phyloP scores from a whole-genome alignment of 2,888 invertebrate genomes.

The Abrostola tripartita region DNA sequence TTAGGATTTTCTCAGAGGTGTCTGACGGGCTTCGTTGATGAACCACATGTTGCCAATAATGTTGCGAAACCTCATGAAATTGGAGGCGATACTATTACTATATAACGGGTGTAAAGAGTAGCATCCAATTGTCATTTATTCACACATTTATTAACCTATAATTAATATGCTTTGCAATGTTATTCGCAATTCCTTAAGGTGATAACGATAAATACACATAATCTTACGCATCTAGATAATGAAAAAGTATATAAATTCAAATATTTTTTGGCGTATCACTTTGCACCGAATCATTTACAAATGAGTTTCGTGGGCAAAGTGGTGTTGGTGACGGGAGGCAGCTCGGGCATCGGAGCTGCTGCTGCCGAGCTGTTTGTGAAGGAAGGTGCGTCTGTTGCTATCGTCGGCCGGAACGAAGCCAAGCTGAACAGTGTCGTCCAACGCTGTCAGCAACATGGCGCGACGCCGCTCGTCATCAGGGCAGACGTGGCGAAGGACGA shows the following conservation, averaged over 20 bases:
- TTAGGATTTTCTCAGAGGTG: too few species aligned
- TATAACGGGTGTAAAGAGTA: not conserved
- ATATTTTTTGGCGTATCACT: not conserved
- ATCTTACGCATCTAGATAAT: too few species aligned
- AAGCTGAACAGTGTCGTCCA: conserved; percentile 56
- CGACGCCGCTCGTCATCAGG: conserved; percentile 40
- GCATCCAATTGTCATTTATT: not conserved
- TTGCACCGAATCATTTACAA: not conserved
- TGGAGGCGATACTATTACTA: not conserved
- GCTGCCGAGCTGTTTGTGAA: conserved; percentile 64
- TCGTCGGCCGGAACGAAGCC: conserved; percentile 63
- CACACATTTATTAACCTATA: not conserved
- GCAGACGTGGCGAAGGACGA: conserved; percentile 49
- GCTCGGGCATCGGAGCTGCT: conserved; percentile 72
- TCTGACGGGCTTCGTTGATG: too few species aligned
- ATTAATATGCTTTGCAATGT: not conserved
- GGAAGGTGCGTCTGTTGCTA: conserved; percentile 64
- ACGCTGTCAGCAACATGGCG: conserved; percentile 22
- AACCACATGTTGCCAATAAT: too few species aligned
- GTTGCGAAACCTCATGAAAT: too few species aligned
- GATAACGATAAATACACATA: not conserved
- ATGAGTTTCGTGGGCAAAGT: conserved; percentile 61
- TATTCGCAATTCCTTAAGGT: not conserved
- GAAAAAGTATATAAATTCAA: not conserved
- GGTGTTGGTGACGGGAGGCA: conserved; percentile 68